These are phyloP conservation scores for Discoglossus pictus DNA, from an alignment of 2,797 vertebrate species.

Conservation along the genomic window DNA sequence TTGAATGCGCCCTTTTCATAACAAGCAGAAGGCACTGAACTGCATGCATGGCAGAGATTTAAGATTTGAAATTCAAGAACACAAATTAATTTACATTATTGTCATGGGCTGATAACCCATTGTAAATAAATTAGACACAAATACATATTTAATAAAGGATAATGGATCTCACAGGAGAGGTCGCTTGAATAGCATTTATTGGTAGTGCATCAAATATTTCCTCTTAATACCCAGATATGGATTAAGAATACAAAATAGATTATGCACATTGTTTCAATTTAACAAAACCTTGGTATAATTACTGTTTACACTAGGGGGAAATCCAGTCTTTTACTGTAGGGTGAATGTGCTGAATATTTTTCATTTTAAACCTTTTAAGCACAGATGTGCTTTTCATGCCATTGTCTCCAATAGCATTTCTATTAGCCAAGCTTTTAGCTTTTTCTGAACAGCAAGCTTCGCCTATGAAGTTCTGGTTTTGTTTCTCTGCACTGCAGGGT, in stretches of 20 bases:
- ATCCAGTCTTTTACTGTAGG: no score
- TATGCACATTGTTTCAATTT: background rate
- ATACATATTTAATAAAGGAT: slow-evolving; percentile 47
- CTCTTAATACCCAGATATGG: slow-evolving; percentile 16
- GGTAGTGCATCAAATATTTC: slow-evolving; percentile 24
- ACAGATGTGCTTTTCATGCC: no score
- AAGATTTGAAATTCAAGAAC: background rate
- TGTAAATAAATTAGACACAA: slow-evolving; percentile 36
- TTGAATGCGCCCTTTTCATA: no score
- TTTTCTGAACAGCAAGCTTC: slow-evolving; percentile 10
- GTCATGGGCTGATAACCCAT: slow-evolving; percentile 26
- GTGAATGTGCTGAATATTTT: no score
- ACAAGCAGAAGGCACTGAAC: no score
- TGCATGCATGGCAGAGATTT: no score
- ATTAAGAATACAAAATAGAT: slow-evolving; percentile 23
- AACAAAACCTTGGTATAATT: no score
- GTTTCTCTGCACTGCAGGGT: slow-evolving; percentile 22
- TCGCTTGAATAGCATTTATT: slow-evolving; percentile 25
- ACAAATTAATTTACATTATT: slow-evolving; percentile 34
- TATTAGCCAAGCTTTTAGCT: no score
- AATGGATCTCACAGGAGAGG: slow-evolving; percentile 30
- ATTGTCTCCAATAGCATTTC: no score
- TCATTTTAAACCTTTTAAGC: no score
- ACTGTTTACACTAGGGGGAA: no score
- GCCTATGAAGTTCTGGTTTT: slow-evolving; percentile 5